These are phyloP conservation scores for Rhabdornis inornatus DNA, from an alignment of 2,113 vertebrate species.

Conservation along the genomic window DNA sequence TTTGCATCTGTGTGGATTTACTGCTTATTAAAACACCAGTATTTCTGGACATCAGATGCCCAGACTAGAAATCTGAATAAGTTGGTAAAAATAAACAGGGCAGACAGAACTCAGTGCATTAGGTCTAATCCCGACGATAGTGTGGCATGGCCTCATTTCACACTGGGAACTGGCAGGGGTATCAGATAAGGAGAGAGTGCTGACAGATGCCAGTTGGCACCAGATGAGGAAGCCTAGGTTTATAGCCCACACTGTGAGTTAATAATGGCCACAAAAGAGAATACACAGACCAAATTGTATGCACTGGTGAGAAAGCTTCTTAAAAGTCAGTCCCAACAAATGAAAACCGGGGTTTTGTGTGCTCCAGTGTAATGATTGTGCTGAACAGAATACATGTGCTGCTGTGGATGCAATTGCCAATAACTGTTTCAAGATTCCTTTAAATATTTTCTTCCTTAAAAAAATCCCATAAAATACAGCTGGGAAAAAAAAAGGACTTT, in stretches of 20 bases:
- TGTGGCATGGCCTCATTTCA: not conserved
- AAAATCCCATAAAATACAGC: not conserved
- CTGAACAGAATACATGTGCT: not conserved
- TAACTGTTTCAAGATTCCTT: not conserved
- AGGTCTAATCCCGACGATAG: not conserved
- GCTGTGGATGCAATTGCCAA: not conserved
- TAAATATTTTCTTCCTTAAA: not conserved
- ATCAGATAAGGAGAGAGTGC: conserved; percentile 42
- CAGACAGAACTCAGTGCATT: conserved; percentile 33
- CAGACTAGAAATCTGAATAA: conserved; percentile 11
- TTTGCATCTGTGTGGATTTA: not conserved
- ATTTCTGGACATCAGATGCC: not conserved
- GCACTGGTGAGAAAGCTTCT: conserved; percentile 36
- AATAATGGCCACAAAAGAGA: conserved; percentile 33
- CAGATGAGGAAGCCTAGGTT: conserved; percentile 27
- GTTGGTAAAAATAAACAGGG: conserved; percentile 50
- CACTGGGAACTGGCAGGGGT: conserved; percentile 42
- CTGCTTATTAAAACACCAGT: not conserved
- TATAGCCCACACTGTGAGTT: not conserved
- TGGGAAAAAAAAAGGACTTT: not conserved
- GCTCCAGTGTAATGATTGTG: not conserved
- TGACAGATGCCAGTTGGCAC: conserved; percentile 60
- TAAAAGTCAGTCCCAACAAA: conserved; percentile 4
- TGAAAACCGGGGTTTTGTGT: not conserved
- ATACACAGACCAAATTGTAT: conserved; percentile 20